phyloP scores from a whole-genome alignment of 2,888 invertebrate genomes.

The Synergus umbraculus region DNA sequence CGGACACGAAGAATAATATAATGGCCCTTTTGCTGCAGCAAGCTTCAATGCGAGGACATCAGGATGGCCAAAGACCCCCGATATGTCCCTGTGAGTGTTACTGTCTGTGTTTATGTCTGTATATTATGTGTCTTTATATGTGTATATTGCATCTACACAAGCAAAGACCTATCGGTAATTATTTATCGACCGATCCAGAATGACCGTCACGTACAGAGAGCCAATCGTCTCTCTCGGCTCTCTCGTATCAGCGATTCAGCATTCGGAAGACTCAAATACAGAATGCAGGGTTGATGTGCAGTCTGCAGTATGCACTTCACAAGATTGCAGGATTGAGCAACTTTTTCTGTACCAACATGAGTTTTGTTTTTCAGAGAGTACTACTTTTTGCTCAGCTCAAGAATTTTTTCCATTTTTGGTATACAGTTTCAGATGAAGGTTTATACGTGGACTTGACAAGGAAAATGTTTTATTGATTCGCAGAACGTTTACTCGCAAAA shows the following conservation, averaged over 20 bases:
- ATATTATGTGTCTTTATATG: not conserved
- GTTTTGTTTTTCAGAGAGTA: slow-evolving; percentile 25
- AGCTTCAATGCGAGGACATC: slow-evolving; percentile 39
- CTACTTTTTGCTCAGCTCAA: slow-evolving; percentile 11
- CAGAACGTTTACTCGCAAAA: slow-evolving; percentile 1
- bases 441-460: not conserved
- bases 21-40: slow-evolving; percentile 33
- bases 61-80: slow-evolving; percentile 36
- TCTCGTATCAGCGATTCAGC: slow-evolving; percentile 37
- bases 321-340: slow-evolving; percentile 39
- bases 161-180: slow-evolving; percentile 62
- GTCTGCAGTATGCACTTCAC: slow-evolving; percentile 38
- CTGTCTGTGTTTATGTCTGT: not conserved
- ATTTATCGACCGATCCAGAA: slow-evolving; percentile 69
- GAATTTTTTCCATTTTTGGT: slow-evolving; percentile 41
- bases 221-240: slow-evolving; percentile 36
- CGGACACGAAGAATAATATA: slow-evolving; percentile 38
- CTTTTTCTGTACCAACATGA: slow-evolving; percentile 30
- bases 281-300: slow-evolving; percentile 38
- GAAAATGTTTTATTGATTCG: slow-evolving; percentile 7
- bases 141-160: slow-evolving; percentile 36
- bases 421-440: not conserved
- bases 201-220: slow-evolving; percentile 65
- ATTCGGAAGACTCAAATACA: slow-evolving; percentile 38
- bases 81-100: slow-evolving; percentile 20